Conservation (phyloP, 2,113 vertebrate species). For the Notechis scutatus region DNA sequence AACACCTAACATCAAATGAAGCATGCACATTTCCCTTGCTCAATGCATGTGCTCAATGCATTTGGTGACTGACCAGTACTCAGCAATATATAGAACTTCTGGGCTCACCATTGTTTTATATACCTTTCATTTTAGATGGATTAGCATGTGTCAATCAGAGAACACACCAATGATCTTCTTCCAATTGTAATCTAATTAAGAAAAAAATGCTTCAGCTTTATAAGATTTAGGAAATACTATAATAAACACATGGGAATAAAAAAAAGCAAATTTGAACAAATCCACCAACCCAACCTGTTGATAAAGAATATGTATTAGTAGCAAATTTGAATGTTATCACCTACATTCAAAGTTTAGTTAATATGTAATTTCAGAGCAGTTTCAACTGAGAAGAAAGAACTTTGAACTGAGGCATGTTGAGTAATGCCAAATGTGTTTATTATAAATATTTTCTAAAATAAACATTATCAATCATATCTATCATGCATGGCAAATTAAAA, state of each 20-base stretch:
- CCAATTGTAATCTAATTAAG: not conserved
- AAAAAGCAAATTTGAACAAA: not conserved
- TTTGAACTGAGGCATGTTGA: not conserved
- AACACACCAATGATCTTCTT: not conserved
- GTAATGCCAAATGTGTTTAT: not conserved
- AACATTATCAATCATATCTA: conserved; percentile 4
- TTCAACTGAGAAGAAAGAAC: not conserved
- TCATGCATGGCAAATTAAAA: not conserved
- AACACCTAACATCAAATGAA: too few species aligned
- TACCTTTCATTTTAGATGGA: not conserved
- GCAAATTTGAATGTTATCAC: not conserved
- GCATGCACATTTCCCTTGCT: not conserved
- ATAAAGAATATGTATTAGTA: not conserved
- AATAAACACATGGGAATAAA: not conserved
- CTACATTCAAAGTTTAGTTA: not conserved
- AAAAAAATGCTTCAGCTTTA: not conserved
- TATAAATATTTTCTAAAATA: not conserved
- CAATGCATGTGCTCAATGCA: not conserved
- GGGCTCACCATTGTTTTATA: not conserved
- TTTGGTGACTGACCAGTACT: not conserved
- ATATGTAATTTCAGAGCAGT: not conserved
- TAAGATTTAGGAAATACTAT: not conserved
- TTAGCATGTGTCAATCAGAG: not conserved
- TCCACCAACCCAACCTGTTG: not conserved
- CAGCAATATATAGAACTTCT: not conserved